Evolutionary conservation across 2,113 vertebrate species (phyloP).

Genomic region (Tragelaphus imberbis): DNA sequence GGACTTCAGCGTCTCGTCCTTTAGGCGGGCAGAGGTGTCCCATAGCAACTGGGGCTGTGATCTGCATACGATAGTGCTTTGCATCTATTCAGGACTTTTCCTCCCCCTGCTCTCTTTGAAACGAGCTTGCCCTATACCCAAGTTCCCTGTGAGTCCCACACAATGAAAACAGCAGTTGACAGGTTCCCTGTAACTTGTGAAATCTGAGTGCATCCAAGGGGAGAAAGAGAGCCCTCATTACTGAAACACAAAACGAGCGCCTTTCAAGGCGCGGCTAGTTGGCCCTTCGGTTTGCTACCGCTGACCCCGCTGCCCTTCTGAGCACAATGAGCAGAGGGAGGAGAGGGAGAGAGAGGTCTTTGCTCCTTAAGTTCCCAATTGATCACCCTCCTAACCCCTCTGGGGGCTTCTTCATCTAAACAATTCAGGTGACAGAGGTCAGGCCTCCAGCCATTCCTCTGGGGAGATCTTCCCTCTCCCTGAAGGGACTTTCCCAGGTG

Average conservation of each 20-base stretch:
- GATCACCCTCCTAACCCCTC: constrained; percentile 66
- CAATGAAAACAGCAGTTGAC: constrained; percentile 76
- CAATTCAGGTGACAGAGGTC: constrained; percentile 73
- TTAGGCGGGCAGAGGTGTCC: constrained; percentile 61
- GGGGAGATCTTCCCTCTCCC: constrained; percentile 51
- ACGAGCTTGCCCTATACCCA: constrained; percentile 67
- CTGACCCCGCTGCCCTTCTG: constrained; percentile 65
- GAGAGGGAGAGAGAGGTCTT: constrained; percentile 47
- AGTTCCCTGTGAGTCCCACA: constrained; percentile 67
- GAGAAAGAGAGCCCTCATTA: constrained; percentile 72
- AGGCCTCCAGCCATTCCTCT: constrained; percentile 46
- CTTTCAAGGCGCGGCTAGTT: constrained; percentile 53
- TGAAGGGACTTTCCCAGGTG: constrained; percentile 68
- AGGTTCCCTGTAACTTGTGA: constrained; percentile 73
- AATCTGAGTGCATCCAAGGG: constrained; percentile 70
- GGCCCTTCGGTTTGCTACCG: constrained; percentile 66
- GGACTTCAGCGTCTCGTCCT: constrained; percentile 58
- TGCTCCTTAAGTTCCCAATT: constrained; percentile 67
- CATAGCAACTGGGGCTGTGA: constrained; percentile 71
- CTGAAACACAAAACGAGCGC: constrained; percentile 68
- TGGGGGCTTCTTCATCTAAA: constrained; percentile 62
- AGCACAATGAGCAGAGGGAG: constrained; percentile 54
- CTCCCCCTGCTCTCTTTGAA: constrained; percentile 66
- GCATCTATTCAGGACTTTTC: constrained; percentile 66
- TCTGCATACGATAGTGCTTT: constrained; percentile 68